Base-by-base conservation (phyloP, 2,888 invertebrate species). In the Encarsia formosa region DNA sequence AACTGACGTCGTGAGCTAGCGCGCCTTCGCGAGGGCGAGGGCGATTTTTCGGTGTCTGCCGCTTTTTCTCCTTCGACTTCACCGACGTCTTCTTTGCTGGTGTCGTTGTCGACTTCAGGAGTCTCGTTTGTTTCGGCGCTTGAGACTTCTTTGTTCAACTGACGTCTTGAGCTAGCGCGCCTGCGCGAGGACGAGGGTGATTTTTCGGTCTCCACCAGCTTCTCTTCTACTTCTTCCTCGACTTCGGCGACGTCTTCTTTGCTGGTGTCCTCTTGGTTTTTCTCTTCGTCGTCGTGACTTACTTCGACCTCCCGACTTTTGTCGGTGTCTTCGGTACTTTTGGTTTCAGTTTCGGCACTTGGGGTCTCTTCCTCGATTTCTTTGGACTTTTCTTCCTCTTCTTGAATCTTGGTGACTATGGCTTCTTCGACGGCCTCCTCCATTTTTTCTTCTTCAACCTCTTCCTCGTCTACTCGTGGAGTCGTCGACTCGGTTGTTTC, bases 401-500 rank as follows among this genome's bases (percentile, higher is more conserved):
- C 39, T 4, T 39, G 22, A n/a, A 15, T 39, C 23, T 22, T 16
- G 5, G 23, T 26, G 8, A 8, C 24, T 4, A n/a, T 40, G 24
- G 24, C 40, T n/a, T 24, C 20, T 24, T 26, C 16, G 18, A 26
- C 18, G 26, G 6, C 26, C 16, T 16, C 8, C 16, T 6, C 15
- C 37, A 4, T 1, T 40, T n/a, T 11, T 11, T 32, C 47, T 24
- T 24, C 31, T 38, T 37, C 32, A 29, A 49, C 56, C 18, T 23
- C 22, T 39, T 35, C 40, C 29, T 52, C 44, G 4, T 46, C n/a
- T n/a, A n/a, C n/a, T n/a, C n/a, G n/a, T n/a, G n/a, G n/a, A n/a
- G n/a, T n/a, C n/a, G n/a, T n/a, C n/a, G n/a, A n/a, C n/a, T n/a
- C 20, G 39, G 40, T 46, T 9, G 16, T 22, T 19, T 44, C 51